A percentile compares a stretch with the other conserved stretches of the same genome.
Conservation (phyloP, 2,797 vertebrate genomes). For the Molossus alvarezi region DNA sequence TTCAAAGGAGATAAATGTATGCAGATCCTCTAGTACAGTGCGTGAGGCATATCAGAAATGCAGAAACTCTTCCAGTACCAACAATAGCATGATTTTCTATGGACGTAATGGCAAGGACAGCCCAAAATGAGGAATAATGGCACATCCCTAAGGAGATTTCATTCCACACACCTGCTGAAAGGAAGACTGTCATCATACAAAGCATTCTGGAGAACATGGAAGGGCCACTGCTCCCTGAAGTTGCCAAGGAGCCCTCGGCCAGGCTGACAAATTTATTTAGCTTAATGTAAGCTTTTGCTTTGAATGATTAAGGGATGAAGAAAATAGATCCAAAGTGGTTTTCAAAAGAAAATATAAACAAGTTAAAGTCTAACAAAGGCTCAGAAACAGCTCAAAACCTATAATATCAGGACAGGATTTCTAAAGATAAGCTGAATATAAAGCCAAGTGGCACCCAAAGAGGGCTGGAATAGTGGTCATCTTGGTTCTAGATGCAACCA, state of each 20-base stretch:
- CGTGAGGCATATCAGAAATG: background rate
- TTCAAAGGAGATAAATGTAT: background rate
- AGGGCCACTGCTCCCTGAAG: background rate
- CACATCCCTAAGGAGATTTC: background rate
- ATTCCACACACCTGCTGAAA: background rate
- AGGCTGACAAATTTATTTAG: conserved; percentile 18
- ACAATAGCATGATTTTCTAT: background rate
- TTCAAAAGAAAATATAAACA: conserved; percentile 65
- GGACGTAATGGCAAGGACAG: background rate
- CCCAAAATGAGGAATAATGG: background rate
- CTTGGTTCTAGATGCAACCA: background rate
- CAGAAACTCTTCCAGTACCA: conserved; percentile 37
- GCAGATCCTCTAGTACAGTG: background rate
- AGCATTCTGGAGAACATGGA: background rate
- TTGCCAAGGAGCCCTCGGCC: background rate
- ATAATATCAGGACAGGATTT: background rate
- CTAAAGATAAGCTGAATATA: conserved; percentile 23
- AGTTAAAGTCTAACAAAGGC: conserved; percentile 25
- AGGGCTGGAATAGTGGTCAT: background rate
- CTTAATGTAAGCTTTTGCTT: conserved; percentile 23
- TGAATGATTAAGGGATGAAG: conserved; percentile 33
- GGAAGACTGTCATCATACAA: background rate
- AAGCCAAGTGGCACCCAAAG: conserved; percentile 4
- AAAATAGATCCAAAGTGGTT: conserved; percentile 50
- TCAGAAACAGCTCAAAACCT: conserved; percentile 18